phyloP scores from a whole-genome alignment of 2,113 vertebrate species.

The Micromys minutus region DNA sequence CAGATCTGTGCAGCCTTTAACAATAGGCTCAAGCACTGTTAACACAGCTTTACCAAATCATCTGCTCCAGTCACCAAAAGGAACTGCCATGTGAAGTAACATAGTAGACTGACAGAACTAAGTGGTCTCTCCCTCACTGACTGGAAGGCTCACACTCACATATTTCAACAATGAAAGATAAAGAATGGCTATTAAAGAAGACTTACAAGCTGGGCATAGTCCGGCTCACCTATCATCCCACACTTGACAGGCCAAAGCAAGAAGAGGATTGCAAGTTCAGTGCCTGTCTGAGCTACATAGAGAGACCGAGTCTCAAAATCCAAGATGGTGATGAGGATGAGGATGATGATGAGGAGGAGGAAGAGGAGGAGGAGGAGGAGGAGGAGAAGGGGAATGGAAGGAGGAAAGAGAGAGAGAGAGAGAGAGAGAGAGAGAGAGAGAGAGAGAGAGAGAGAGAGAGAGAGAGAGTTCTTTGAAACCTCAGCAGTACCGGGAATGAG shows the following conservation, averaged over 20 bases:
- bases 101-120: background rate
- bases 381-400: background rate
- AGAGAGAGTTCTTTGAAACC: background rate
- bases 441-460: background rate
- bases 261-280: background rate
- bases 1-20: background rate
- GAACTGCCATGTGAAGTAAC: background rate
- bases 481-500: background rate
- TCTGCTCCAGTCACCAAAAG: conserved; percentile 7
- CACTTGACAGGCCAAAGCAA: background rate
- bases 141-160: background rate
- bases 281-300: background rate
- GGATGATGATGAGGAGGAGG: background rate
- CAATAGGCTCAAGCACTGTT: background rate
- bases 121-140: background rate
- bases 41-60: conserved; percentile 4
- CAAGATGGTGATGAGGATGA: background rate
- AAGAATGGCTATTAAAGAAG: background rate
- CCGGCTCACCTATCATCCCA: background rate
- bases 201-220: background rate
- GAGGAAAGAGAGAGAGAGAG: background rate
- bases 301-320: background rate
- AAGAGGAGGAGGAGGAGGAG: too few relatives aligned
- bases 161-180: background rate
- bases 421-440: background rate